These are phyloP conservation scores for Brachyopa scutellaris DNA, from an alignment of 2,888 invertebrate species.

Conservation along the genomic window DNA sequence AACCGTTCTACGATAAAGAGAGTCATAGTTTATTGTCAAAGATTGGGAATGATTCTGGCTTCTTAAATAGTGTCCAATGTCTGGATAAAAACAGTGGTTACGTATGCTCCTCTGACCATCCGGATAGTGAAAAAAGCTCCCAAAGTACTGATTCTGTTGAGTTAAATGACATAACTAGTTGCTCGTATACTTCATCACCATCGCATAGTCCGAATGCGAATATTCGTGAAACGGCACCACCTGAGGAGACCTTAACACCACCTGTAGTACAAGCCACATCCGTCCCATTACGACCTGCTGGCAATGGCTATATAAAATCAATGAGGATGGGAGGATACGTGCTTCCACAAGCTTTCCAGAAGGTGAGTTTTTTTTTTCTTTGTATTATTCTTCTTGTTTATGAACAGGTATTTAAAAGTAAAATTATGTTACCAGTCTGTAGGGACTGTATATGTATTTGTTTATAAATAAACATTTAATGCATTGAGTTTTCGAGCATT, in stretches of 20 bases:
- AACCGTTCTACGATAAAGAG: constrained; percentile 73
- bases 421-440: too few species aligned
- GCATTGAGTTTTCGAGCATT: too few species aligned
- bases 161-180: constrained; percentile 73
- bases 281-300: constrained; percentile 60
- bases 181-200: constrained; percentile 71
- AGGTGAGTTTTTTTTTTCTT: constrained; percentile 74
- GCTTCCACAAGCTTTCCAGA: constrained; percentile 73
- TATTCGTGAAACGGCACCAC: constrained; percentile 10
- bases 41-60: constrained; percentile 63
- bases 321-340: constrained; percentile 74
- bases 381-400: too few species aligned
- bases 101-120: constrained; percentile 54
- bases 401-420: too few species aligned
- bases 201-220: constrained; percentile 56
- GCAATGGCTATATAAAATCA: constrained; percentile 68
- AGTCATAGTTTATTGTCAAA: constrained; percentile 71
- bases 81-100: constrained; percentile 57
- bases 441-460: too few species aligned
- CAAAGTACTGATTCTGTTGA: constrained; percentile 74
- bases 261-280: constrained; percentile 23
- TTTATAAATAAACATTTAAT: not conserved
- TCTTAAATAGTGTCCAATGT: constrained; percentile 50
- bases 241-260: constrained; percentile 45
- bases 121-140: constrained; percentile 69